Conservation (phyloP, 1,140 invertebrate species). For the Listronotus bonariensis region DNA sequence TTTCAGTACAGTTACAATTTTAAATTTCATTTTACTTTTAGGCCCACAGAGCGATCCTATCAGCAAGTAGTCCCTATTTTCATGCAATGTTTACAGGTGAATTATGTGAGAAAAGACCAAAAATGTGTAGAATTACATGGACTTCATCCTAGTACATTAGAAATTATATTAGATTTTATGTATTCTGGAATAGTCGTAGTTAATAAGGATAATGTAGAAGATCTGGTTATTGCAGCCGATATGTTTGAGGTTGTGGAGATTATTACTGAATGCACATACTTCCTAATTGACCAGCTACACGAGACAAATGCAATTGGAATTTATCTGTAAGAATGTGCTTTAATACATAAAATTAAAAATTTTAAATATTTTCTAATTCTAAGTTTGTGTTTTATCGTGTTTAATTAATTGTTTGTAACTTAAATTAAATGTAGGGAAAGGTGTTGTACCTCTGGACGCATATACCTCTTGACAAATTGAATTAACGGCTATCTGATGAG, state of each 20-base stretch:
- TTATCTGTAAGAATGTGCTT: too few relatives aligned
- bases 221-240: slow-evolving; percentile 86
- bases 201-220: slow-evolving; percentile 82
- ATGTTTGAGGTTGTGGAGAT: slow-evolving; percentile 90
- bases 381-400: too few relatives aligned
- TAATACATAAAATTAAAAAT: too few relatives aligned
- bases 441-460: too few relatives aligned
- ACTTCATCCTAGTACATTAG: slow-evolving; percentile 73
- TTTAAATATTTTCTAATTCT: too few relatives aligned
- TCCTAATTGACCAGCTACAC: slow-evolving; percentile 86
- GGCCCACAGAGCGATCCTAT: slow-evolving; percentile 88
- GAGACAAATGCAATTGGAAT: slow-evolving; percentile 89
- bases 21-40: slow-evolving; percentile 57
- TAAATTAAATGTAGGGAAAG: too few relatives aligned
- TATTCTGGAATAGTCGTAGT: slow-evolving; percentile 76
- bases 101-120: slow-evolving; percentile 67
- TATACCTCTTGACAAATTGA: too few relatives aligned
- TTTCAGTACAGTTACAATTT: too few relatives aligned
- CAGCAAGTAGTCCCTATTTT: slow-evolving; percentile 93
- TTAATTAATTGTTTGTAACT: too few relatives aligned
- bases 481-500: too few relatives aligned
- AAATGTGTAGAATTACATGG: slow-evolving; percentile 77
- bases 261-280: slow-evolving; percentile 85
- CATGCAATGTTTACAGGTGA: slow-evolving; percentile 92
- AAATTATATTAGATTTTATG: slow-evolving; percentile 82